Percentiles rank a stretch among this genome's conserved stretches.
Evolutionary conservation across 2,888 invertebrate genomes (phyloP).

Genomic region (Xestoiulus laeticollis): DNA sequence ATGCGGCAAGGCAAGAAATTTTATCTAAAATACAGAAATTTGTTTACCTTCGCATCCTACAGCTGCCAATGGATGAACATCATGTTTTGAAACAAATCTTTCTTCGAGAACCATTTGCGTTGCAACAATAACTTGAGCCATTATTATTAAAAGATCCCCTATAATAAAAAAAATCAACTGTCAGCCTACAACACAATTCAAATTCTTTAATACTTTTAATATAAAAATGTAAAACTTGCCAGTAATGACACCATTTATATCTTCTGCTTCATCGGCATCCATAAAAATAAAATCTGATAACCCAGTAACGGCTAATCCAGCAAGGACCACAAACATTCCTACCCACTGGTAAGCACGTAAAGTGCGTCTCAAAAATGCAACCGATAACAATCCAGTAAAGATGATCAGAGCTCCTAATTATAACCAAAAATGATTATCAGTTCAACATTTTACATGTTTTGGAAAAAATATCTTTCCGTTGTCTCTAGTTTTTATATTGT

Average conservation of each 20-base stretch:
- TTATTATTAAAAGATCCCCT: slow-evolving; percentile 70
- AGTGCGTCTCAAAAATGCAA: slow-evolving; percentile 76
- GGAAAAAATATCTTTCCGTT: neutral
- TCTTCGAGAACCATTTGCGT: slow-evolving; percentile 96
- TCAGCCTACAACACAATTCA: neutral
- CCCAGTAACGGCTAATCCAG: slow-evolving; percentile 78
- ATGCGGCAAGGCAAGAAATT: slow-evolving; percentile 58
- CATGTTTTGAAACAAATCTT: slow-evolving; percentile 82
- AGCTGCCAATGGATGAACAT: slow-evolving; percentile 89
- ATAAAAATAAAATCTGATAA: slow-evolving; percentile 73
- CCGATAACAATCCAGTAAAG: slow-evolving; percentile 88
- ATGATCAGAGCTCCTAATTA: slow-evolving; percentile 79
- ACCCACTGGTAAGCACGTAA: slow-evolving; percentile 76
- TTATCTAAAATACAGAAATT: neutral
- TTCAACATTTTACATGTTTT: neutral
- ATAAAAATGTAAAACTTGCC: slow-evolving; percentile 63
- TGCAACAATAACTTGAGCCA: slow-evolving; percentile 80
- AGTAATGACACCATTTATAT: slow-evolving; percentile 78
- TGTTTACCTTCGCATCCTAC: slow-evolving; percentile 88
- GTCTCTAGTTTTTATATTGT: neutral
- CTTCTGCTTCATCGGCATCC: slow-evolving; percentile 57
- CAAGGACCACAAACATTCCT: slow-evolving; percentile 77
- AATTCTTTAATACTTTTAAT: neutral
- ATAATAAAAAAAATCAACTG: slow-evolving; percentile 56
- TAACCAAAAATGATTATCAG: neutral